phyloP scores from a whole-genome alignment of 1,140 invertebrate species.

The Dinothrombium tinctorium region DNA sequence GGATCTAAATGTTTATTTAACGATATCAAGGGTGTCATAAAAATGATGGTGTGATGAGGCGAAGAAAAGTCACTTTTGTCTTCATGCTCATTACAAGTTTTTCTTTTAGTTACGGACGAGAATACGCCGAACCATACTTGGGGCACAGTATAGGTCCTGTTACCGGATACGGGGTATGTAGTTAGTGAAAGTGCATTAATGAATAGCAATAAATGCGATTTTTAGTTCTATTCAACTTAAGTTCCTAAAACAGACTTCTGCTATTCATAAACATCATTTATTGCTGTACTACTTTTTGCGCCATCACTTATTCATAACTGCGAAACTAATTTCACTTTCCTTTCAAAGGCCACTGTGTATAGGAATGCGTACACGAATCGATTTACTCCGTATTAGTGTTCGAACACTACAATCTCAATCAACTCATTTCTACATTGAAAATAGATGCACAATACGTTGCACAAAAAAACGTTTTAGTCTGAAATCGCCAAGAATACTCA shows the following conservation, averaged over 20 bases:
- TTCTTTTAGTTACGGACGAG: conserved; percentile 49
- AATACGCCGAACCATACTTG: conserved; percentile 78
- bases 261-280: background rate
- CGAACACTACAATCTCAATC: no score
- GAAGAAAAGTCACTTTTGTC: no score
- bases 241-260: background rate
- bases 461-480: no score
- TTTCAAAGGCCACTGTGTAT: background rate
- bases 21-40: no score
- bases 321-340: background rate
- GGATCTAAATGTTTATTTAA: no score
- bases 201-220: background rate
- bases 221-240: background rate
- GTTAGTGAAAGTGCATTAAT: background rate
- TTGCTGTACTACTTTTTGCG: background rate
- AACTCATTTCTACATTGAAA: no score
- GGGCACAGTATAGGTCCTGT: conserved; percentile 87
- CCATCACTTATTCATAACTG: background rate
- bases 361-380: conserved; percentile 2
- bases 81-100: conserved; percentile 2
- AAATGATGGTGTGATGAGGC: no score
- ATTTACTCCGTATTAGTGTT: conserved; percentile 1
- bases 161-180: conserved; percentile 63
- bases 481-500: no score
- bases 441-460: no score